These are phyloP conservation scores for Argyresthia goedartella DNA, from an alignment of 2,888 invertebrate genomes.

Conservation along the genomic window DNA sequence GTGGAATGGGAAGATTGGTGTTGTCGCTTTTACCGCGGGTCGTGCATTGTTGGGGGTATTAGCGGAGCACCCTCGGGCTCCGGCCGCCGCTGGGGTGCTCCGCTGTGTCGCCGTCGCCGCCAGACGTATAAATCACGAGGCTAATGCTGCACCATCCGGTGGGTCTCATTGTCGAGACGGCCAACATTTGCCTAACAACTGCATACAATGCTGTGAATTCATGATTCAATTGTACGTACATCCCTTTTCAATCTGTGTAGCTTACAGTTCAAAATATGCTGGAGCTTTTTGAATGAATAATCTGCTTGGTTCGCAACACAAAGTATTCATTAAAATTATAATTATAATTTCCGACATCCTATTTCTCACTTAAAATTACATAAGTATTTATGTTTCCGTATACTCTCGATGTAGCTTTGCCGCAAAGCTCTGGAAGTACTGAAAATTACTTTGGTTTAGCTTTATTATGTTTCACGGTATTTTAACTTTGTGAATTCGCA, in stretches of 20 bases:
- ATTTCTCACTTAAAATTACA: no score
- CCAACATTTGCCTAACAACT: constrained; percentile 9
- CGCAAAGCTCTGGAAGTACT: no score
- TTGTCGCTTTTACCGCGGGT: constrained; percentile 21
- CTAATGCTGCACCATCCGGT: constrained; percentile 63
- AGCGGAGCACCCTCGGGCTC: constrained; percentile 25
- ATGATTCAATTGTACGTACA: no score
- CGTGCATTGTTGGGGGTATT: constrained; percentile 51
- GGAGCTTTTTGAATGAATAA: background rate
- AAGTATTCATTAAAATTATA: no score
- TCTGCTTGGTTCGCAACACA: background rate
- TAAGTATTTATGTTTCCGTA: no score
- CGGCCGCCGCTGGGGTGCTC: background rate
- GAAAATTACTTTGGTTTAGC: no score
- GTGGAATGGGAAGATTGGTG: constrained; percentile 14
- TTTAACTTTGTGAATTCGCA: no score
- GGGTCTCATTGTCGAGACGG: constrained; percentile 21
- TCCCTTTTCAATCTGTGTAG: no score
- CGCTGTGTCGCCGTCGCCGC: constrained; percentile 35
- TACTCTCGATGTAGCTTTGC: no score
- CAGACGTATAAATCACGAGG: constrained; percentile 65
- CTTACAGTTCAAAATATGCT: no score
- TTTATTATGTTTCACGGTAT: no score
- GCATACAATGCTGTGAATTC: background rate
- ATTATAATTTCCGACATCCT: no score